Percentiles rank a stretch among this genome's conserved stretches.
Evolutionary conservation across 2,797 vertebrate species (phyloP).

Genomic region (Phrynocephalus forsythii): DNA sequence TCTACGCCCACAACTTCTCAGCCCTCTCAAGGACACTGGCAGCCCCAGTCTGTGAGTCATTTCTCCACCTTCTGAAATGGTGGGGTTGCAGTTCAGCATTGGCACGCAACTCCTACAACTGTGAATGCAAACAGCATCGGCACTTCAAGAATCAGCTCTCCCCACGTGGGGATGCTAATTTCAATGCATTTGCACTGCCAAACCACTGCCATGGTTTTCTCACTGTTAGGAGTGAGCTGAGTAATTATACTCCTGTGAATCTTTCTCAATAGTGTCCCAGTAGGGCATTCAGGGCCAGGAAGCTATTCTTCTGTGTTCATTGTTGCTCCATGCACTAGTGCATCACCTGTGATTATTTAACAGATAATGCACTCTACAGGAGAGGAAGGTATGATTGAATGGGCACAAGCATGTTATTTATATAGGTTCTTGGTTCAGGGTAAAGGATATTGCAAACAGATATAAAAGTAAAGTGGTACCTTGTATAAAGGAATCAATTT

Average conservation of each 20-base stretch:
- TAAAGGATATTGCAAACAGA: too few species aligned
- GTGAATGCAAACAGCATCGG: conserved; percentile 21
- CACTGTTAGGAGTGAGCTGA: conserved; percentile 38
- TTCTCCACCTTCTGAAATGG: background rate
- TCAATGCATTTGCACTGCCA: background rate
- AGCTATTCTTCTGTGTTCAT: conserved; percentile 32
- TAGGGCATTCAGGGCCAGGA: conserved; percentile 26
- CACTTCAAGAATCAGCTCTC: conserved; percentile 25
- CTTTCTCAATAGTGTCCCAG: conserved; percentile 43
- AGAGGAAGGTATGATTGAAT: background rate
- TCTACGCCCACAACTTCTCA: background rate
- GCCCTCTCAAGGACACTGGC: background rate
- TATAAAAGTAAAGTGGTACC: too few species aligned
- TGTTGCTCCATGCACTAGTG: background rate
- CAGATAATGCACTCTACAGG: conserved; percentile 7
- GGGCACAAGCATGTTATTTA: background rate
- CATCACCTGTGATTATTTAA: conserved; percentile 1
- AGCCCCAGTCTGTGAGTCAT: background rate
- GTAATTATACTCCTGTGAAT: conserved; percentile 42
- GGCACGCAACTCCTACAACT: background rate
- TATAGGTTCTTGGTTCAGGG: background rate
- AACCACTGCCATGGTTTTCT: background rate
- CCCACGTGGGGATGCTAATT: conserved; percentile 25
- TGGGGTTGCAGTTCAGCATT: background rate
- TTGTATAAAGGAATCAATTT: too few species aligned